Evolutionary conservation across 2,888 invertebrate species (phyloP), one percentile per base, ranked within the genome.

Genomic region (Endomychus coccineus): DNA sequence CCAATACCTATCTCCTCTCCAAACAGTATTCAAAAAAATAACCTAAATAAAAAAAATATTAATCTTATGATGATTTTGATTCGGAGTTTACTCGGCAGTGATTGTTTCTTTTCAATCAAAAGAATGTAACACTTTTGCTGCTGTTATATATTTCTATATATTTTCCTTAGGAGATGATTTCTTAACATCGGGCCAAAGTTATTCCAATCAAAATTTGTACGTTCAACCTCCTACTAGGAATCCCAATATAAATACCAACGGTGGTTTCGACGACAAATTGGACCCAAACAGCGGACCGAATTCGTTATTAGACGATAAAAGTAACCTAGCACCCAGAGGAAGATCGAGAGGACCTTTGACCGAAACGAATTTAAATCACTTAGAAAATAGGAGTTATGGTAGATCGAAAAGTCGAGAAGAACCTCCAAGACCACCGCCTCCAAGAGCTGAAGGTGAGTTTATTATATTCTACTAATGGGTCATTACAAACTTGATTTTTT

Each of bases 151-250:
- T n/a, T n/a, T n/a, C n/a, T n/a, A n/a, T n/a, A n/a, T n/a, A n/a
- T 7, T 9, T 9, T 16, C 29, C 30, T 27, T 34, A 57, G 59
- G 60, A 3, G 67, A 67, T 39, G 67, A 67, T 46, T 66, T 66
- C 49, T 54, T 64, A 45, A 70, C 63, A 42, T 64, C 59, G 1
- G 59, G 61, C 11, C 66, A 71, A 60, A 72, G 74, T 52, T 90
- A 90, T 65, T 84, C 88, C 34, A 87, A 89, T 34, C 91, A 91
- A 67, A 91, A 91, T 66, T 67, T 91, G 34, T 91, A 92, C 62
- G 91, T 91, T 24, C 90, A 91, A 54, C 90, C 89, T 2, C 91
- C 91, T 0, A 89, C 89, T 3, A 68, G 83, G 42, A 72, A 65
- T 43, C 57, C 61, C 6, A 63, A 64, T 46, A 34, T 62, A 10